phyloP scores from a whole-genome alignment of 2,888 invertebrate genomes.

The Calliopum simillimum region DNA sequence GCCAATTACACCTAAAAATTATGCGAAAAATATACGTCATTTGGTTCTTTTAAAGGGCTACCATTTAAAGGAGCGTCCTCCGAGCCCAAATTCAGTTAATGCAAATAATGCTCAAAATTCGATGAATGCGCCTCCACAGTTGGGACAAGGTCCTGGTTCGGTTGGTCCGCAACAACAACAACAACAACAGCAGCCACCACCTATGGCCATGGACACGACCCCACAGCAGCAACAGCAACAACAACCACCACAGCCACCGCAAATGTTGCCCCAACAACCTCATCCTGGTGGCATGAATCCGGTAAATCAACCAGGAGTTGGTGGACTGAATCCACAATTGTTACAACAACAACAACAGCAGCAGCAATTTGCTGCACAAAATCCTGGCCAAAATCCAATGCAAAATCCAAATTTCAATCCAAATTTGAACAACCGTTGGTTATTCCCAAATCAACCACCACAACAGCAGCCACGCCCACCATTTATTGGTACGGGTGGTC shows the following conservation, averaged over 20 bases:
- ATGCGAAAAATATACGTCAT: conserved; percentile 89
- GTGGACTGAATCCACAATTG: conserved; percentile 47
- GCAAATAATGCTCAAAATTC: conserved; percentile 50
- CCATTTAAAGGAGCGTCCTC: conserved; percentile 77
- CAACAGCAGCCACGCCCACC: conserved; percentile 52
- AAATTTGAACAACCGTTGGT: conserved; percentile 60
- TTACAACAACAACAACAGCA: conserved; percentile 53
- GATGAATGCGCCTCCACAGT: conserved; percentile 49
- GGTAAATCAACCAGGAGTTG: conserved; percentile 41
- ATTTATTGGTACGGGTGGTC: conserved; percentile 46
- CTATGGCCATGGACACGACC: conserved; percentile 58
- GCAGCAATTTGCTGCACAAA: conserved; percentile 52
- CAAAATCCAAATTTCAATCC: conserved; percentile 61
- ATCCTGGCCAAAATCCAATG: conserved; percentile 54
- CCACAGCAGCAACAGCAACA: conserved; percentile 53
- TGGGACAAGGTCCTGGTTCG: conserved; percentile 10
- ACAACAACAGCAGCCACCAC: conserved; percentile 52
- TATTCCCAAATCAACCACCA: conserved; percentile 53
- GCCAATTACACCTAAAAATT: conserved; percentile 86
- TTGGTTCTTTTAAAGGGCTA: conserved; percentile 81
- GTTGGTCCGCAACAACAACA: conserved; percentile 47
- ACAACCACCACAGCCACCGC: conserved; percentile 47
- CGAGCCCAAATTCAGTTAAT: conserved; percentile 69
- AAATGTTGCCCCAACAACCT: conserved; percentile 37
- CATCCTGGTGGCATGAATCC: conserved; percentile 44